Conservation (phyloP, 2,888 invertebrate species). For the Zele albiditarsus region DNA sequence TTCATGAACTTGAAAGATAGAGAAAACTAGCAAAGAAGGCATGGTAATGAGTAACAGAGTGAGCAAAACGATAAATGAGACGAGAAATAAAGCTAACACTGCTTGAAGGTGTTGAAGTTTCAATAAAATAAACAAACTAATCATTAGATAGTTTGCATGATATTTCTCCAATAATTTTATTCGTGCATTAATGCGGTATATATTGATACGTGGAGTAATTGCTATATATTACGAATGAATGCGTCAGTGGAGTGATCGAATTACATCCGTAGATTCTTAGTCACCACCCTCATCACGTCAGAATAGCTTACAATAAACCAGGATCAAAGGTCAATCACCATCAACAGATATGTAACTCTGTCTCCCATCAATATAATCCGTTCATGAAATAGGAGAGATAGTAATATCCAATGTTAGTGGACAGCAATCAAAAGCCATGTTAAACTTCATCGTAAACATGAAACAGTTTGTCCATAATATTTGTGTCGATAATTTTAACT, state of each 20-base stretch:
- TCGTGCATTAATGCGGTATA: no score
- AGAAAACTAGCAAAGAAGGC: conserved; percentile 19
- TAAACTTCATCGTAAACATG: neutral
- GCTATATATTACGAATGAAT: neutral
- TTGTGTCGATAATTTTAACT: neutral
- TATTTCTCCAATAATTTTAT: no score
- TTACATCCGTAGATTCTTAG: neutral
- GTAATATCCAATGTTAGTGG: neutral
- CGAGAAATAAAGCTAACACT: neutral
- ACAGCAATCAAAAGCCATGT: neutral
- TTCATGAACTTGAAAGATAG: conserved; percentile 36
- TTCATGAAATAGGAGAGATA: neutral
- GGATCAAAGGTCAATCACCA: neutral
- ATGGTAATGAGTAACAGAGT: neutral
- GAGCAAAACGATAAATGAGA: neutral
- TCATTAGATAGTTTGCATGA: neutral
- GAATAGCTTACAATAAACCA: neutral
- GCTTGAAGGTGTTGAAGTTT: neutral
- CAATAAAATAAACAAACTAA: neutral
- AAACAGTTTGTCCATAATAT: neutral
- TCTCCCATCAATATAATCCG: neutral
- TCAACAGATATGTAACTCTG: neutral
- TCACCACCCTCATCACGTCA: neutral
- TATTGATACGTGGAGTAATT: no score
- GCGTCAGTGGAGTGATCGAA: neutral